Conservation (phyloP, 2,797 vertebrate species). For the Telmatherina bonti region DNA sequence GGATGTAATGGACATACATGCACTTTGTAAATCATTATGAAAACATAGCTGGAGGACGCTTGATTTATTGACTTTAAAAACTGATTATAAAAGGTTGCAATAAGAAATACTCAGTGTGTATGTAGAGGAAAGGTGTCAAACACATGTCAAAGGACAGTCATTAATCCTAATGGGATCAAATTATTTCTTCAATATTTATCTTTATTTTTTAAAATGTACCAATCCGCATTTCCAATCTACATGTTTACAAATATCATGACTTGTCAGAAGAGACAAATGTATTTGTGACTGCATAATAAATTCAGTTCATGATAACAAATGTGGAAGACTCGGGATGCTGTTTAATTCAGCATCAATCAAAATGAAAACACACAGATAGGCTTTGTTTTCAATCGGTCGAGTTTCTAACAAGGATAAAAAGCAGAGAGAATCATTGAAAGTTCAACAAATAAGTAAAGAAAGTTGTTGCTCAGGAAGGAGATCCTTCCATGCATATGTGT, state of each 20-base stretch:
- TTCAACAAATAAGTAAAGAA: neutral
- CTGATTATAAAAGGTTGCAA: neutral
- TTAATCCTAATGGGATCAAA: neutral
- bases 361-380: neutral
- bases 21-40: neutral
- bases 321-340: neutral
- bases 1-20: constrained; percentile 18
- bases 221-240: neutral
- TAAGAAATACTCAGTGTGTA: neutral
- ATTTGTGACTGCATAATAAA: neutral
- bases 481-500: neutral
- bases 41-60: neutral
- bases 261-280: neutral
- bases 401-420: neutral
- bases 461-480: neutral
- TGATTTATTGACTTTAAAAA: constrained; percentile 6
- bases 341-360: neutral
- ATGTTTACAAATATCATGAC: neutral
- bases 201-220: neutral
- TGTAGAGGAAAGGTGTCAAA: too few relatives aligned
- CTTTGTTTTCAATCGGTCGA: constrained; percentile 1
- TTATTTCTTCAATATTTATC: neutral
- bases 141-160: neutral
- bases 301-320: too few relatives aligned
- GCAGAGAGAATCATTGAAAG: neutral